Evolutionary conservation across 2,113 vertebrate genomes (phyloP).

Genomic region (Pagrus major): DNA sequence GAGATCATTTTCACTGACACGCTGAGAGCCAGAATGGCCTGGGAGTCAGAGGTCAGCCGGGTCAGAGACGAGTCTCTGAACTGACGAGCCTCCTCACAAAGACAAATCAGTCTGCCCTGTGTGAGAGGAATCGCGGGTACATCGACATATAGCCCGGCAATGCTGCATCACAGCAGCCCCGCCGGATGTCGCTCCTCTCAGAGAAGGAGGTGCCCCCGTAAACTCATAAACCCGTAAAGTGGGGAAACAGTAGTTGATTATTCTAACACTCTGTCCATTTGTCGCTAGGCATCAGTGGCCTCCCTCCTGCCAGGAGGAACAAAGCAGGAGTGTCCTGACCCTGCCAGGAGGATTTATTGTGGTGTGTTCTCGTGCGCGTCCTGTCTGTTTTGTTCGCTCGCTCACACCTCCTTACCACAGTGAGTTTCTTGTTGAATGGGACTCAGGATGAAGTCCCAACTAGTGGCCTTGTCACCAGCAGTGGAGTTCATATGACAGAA

Average conservation of each 20-base stretch:
- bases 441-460: slow-evolving; percentile 52
- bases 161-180: slow-evolving; percentile 25
- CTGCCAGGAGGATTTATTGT: slow-evolving; percentile 77
- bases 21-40: slow-evolving; percentile 63
- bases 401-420: slow-evolving; percentile 50
- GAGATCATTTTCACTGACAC: slow-evolving; percentile 67
- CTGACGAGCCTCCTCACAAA: slow-evolving; percentile 36
- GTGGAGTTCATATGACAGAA: slow-evolving; percentile 19
- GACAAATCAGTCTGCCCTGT: slow-evolving; percentile 52
- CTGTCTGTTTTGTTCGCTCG: slow-evolving; percentile 57
- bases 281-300: slow-evolving; percentile 66
- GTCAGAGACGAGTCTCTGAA: slow-evolving; percentile 60
- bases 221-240: slow-evolving; percentile 74
- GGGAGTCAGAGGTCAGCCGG: slow-evolving; percentile 60
- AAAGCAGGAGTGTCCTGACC: slow-evolving; percentile 73
- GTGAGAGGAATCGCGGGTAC: slow-evolving; percentile 11
- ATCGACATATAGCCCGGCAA: not conserved
- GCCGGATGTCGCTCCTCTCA: slow-evolving; percentile 33
- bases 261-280: slow-evolving; percentile 75
- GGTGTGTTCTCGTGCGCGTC: slow-evolving; percentile 48
- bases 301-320: slow-evolving; percentile 73
- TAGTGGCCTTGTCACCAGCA: slow-evolving; percentile 42
- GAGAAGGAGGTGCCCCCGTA: slow-evolving; percentile 50
- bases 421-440: slow-evolving; percentile 35
- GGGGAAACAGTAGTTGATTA: slow-evolving; percentile 75